Percentiles rank a stretch among this genome's conserved stretches.
Evolutionary conservation across 2,113 vertebrate species (phyloP).

Genomic region (Atherinomorus stipes): DNA sequence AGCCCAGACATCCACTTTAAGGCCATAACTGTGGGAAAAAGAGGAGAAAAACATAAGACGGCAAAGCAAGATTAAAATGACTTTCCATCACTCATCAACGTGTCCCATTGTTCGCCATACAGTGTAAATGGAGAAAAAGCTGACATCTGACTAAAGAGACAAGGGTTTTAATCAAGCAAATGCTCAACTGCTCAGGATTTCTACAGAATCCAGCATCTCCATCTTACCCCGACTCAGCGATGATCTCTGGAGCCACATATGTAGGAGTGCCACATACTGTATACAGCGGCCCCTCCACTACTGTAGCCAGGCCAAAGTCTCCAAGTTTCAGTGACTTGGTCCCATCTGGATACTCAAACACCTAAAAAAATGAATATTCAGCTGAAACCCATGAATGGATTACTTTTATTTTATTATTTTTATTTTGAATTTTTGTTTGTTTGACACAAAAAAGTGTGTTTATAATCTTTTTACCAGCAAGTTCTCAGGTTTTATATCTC

Average conservation of each 20-base stretch:
- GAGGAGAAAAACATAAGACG: background rate
- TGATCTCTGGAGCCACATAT: slow-evolving; percentile 98
- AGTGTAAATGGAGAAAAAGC: background rate
- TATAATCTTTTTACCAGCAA: slow-evolving; percentile 84
- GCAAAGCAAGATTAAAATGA: background rate
- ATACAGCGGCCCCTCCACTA: slow-evolving; percentile 94
- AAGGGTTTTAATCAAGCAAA: background rate
- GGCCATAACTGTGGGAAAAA: slow-evolving; percentile 87
- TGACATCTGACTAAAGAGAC: background rate
- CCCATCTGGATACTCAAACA: slow-evolving; percentile 92
- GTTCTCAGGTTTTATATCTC: slow-evolving; percentile 98
- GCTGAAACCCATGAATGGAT: background rate
- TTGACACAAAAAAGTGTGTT: background rate
- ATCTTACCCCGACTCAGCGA: slow-evolving; percentile 93
- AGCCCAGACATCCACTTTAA: slow-evolving; percentile 99
- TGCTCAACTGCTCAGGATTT: too few species aligned
- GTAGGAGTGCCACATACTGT: slow-evolving; percentile 98
- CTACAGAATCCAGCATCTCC: background rate
- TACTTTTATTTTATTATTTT: background rate
- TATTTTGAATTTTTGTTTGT: too few species aligned
- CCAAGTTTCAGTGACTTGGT: slow-evolving; percentile 96
- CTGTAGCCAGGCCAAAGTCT: slow-evolving; percentile 95
- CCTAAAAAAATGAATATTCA: slow-evolving; percentile 76
- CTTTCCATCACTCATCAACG: background rate
- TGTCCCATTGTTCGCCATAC: background rate